Percentiles rank a stretch among this genome's conserved stretches.
Evolutionary conservation across 2,888 invertebrate species (phyloP).

Genomic region (Ctena decussata): DNA sequence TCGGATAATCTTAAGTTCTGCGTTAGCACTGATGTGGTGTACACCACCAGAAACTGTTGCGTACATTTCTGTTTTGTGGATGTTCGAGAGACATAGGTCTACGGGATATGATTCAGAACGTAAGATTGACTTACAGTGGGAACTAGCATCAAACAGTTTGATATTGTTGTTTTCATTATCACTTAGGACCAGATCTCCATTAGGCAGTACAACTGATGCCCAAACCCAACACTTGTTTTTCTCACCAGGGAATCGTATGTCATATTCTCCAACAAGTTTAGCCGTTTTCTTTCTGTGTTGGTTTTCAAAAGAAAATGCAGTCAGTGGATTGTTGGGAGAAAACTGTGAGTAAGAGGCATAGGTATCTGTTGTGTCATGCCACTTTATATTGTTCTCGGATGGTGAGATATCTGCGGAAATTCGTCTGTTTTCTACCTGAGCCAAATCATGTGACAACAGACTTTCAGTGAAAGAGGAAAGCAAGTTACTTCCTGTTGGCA

Average conservation of each 20-base stretch:
- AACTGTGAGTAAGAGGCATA: background rate
- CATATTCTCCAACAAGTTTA: background rate
- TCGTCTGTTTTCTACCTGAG: background rate
- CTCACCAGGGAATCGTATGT: background rate
- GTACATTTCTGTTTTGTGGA: background rate
- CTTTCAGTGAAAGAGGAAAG: background rate
- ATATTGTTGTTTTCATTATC: constrained; percentile 10
- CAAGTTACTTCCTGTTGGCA: background rate
- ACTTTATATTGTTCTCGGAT: background rate
- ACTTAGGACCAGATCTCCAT: background rate
- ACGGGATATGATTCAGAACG: background rate
- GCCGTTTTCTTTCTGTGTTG: background rate
- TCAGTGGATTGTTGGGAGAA: background rate
- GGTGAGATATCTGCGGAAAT: background rate
- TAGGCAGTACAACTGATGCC: background rate
- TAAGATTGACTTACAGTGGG: background rate
- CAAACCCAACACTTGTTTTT: constrained; percentile 6
- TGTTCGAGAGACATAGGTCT: background rate
- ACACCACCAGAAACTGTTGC: constrained; percentile 8
- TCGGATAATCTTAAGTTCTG: background rate
- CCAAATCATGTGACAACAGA: background rate
- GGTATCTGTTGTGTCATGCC: background rate
- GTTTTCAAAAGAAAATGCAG: background rate
- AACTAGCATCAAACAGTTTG: constrained; percentile 2
- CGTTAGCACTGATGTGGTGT: background rate